Conservation (phyloP, 2,113 vertebrate genomes). For the Axis porcinus region DNA sequence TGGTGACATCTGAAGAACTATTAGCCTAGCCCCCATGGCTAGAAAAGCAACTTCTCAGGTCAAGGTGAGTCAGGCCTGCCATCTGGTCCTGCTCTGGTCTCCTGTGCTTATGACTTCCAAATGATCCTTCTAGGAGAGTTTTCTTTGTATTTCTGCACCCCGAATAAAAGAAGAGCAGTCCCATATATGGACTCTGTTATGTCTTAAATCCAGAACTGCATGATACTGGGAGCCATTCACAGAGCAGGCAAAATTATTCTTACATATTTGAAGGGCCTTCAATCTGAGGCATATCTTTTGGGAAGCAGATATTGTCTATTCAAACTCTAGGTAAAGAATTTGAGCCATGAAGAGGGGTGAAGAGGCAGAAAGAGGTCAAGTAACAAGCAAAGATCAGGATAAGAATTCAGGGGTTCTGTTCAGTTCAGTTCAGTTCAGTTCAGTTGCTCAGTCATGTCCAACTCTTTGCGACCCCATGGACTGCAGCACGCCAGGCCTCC, state of each 20-base stretch:
- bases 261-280: neutral
- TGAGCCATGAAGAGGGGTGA: neutral
- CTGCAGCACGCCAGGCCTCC: neutral
- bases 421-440: neutral
- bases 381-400: neutral
- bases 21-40: neutral
- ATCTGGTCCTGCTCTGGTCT: constrained; percentile 68
- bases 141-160: neutral
- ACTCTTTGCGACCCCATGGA: neutral
- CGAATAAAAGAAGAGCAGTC: neutral
- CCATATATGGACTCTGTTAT: neutral
- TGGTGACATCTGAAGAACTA: constrained; percentile 69
- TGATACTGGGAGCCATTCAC: neutral
- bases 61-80: constrained; percentile 74
- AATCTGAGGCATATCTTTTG: neutral
- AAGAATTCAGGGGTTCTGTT: neutral
- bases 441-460: rapidly evolving
- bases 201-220: neutral
- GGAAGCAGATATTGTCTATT: neutral
- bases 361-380: neutral
- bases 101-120: constrained; percentile 8
- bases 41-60: constrained; percentile 62
- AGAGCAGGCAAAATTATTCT: neutral
- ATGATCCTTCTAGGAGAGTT: neutral
- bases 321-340: neutral